Evolutionary conservation across 2,113 vertebrate species (phyloP), one percentile per base, ranked within the genome.

Genomic region (Chunga burmeisteri): DNA sequence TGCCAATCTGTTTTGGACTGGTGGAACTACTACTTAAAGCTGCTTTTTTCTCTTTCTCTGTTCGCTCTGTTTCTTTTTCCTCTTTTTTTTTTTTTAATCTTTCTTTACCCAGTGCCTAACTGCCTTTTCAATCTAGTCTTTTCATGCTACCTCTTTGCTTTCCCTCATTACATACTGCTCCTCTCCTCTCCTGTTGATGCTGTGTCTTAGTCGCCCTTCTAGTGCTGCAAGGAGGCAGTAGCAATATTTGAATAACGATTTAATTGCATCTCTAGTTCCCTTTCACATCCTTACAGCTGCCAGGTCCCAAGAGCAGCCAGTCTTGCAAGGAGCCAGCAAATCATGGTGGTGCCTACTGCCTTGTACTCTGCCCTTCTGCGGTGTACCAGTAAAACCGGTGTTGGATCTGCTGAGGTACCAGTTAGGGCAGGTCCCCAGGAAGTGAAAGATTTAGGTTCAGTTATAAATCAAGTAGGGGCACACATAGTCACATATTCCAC

Each of bases 61-160:
- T 32, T 56, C 32, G 13, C 18, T 9, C 4, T 56, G 9, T 27
- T 72, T 67, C 3, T 59, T 58, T 20, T 61, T 30, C 20, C 3
- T 38, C 9, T 18, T 25, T 9, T 6, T 1, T 5, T 25, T 4
- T 3, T 5, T 40, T 34, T 17, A n/a, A 42, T 68, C 49, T 47
- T 1, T n/a, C 40, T 1, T 0, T 68, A 4, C 11, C 10, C 1
- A 7, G 53, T 61, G 36, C 22, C 49, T 58, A 47, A 5, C 16
- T 42, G 25, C 49, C 34, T 94, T 77, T 73, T 71, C 65, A 21
- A 4, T 85, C 14, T 30, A 5, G 4, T 42, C 38, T 58, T 62
- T 87, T 36, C 21, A 4, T 30, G 72, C 6, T 86, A 38, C 32
- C 22, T 65, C 71, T 83, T 40, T 42, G 15, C 53, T 56, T 75